A percentile compares a stretch with the other conserved stretches of the same genome.
These are phyloP conservation scores for Patella ulyssiponensis DNA, from an alignment of 2,888 invertebrate species.

Conservation along the genomic window DNA sequence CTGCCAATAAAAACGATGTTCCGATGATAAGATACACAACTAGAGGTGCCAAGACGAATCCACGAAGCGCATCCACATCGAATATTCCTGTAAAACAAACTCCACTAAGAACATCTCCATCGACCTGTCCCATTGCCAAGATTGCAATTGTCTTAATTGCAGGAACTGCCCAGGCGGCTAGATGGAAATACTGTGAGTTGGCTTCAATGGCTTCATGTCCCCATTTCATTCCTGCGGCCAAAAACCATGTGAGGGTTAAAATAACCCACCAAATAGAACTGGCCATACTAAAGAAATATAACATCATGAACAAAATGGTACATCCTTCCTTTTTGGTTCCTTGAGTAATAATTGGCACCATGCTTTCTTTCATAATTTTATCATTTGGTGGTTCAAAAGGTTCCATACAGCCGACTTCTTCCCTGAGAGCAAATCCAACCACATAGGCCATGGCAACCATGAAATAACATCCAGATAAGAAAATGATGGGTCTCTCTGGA, in stretches of 20 bases:
- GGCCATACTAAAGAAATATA: conserved; percentile 93
- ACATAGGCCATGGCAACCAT: conserved; percentile 92
- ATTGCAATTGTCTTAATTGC: conserved; percentile 96
- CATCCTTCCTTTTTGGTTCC: conserved; percentile 79
- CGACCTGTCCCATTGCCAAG: conserved; percentile 94
- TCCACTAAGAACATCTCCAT: conserved; percentile 76
- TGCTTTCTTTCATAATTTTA: conserved; percentile 26
- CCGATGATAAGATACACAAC: conserved; percentile 92
- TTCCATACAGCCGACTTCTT: conserved; percentile 72
- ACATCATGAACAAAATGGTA: conserved; percentile 94
- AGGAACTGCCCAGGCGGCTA: conserved; percentile 98
- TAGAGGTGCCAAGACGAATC: conserved; percentile 93
- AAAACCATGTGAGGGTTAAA: conserved; percentile 94
- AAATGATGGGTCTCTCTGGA: conserved; percentile 97
- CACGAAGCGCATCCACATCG: conserved; percentile 84
- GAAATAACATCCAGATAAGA: conserved; percentile 94
- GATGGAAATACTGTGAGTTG: conserved; percentile 96
- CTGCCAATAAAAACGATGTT: conserved; percentile 91
- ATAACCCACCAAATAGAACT: conserved; percentile 99
- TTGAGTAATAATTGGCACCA: conserved; percentile 76
- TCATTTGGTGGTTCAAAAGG: conserved; percentile 53
- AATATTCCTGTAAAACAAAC: conserved; percentile 95
- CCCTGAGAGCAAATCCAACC: conserved; percentile 75
- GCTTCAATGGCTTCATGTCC: conserved; percentile 98
- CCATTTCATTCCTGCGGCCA: conserved; percentile 97